Conservation (phyloP, 2,797 vertebrate genomes). For the Peromyscus aztecus region DNA sequence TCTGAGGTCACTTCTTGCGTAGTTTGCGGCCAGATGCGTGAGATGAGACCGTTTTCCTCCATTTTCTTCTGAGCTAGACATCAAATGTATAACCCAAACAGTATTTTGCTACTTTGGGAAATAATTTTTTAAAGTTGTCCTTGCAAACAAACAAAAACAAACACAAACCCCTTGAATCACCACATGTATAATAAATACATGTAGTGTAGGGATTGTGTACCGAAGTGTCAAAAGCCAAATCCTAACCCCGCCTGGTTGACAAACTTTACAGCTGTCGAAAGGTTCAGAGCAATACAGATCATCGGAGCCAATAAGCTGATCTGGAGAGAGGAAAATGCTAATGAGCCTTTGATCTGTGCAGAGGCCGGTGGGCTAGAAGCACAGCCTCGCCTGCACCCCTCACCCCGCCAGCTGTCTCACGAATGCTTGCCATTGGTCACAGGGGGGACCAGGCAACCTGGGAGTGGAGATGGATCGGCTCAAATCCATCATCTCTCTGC, state of each 20-base stretch:
- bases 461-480: conserved; percentile 31
- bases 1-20: conserved; percentile 15
- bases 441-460: conserved; percentile 66
- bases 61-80: conserved; percentile 6
- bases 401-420: conserved; percentile 81
- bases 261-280: conserved; percentile 65
- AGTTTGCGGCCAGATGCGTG: conserved; percentile 32
- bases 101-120: conserved; percentile 47
- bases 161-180: neutral
- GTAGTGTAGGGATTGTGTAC: neutral
- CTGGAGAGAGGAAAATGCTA: conserved; percentile 76
- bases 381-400: conserved; percentile 70
- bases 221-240: conserved; percentile 62
- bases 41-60: conserved; percentile 46
- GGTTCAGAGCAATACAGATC: conserved; percentile 70
- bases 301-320: conserved; percentile 77
- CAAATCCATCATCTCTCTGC: conserved; percentile 79
- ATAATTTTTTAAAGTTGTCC: conserved; percentile 21
- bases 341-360: conserved; percentile 83
- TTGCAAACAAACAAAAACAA: conserved; percentile 6
- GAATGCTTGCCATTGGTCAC: conserved; percentile 82
- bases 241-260: conserved; percentile 42
- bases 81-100: conserved; percentile 42
- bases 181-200: neutral
- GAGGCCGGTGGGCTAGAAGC: conserved; percentile 70